These are phyloP conservation scores for Potorous gilbertii DNA, from an alignment of 2,797 vertebrate species.

Conservation along the genomic window DNA sequence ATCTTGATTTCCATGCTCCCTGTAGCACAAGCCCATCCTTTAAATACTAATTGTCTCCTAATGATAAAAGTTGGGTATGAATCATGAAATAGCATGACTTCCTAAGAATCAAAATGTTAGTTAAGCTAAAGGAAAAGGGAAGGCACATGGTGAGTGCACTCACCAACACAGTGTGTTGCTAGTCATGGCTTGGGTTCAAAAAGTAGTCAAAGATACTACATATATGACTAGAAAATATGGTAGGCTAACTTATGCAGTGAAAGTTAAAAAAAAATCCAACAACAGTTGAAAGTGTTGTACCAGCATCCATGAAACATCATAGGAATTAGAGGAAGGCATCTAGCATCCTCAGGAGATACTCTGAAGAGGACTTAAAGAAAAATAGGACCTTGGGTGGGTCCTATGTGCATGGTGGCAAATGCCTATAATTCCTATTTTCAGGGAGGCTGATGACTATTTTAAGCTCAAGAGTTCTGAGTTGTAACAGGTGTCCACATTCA, in stretches of 20 bases:
- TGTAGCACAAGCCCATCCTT: not conserved
- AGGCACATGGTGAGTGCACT: not conserved
- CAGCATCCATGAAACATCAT: not conserved
- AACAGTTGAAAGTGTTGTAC: not conserved
- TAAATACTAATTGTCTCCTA: not conserved
- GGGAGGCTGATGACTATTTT: not conserved
- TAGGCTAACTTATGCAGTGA: not conserved
- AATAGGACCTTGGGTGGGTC: not conserved
- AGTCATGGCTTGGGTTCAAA: not conserved
- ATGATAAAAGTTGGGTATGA: not conserved
- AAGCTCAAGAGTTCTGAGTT: not conserved
- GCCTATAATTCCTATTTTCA: not conserved
- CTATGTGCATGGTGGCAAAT: not conserved
- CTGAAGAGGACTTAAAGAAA: not conserved
- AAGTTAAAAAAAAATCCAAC: not conserved
- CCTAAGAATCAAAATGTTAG: not conserved
- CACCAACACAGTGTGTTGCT: not conserved
- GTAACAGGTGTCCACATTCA: not conserved
- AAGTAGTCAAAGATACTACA: not conserved
- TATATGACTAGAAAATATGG: not conserved
- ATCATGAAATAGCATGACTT: not conserved
- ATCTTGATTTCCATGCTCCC: not conserved
- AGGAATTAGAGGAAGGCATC: not conserved
- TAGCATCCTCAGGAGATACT: not conserved
- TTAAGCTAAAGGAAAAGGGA: not conserved